Evolutionary conservation across 2,797 vertebrate species (phyloP), one percentile per base, ranked within the genome.

Genomic region (Aulostomus chinensis): DNA sequence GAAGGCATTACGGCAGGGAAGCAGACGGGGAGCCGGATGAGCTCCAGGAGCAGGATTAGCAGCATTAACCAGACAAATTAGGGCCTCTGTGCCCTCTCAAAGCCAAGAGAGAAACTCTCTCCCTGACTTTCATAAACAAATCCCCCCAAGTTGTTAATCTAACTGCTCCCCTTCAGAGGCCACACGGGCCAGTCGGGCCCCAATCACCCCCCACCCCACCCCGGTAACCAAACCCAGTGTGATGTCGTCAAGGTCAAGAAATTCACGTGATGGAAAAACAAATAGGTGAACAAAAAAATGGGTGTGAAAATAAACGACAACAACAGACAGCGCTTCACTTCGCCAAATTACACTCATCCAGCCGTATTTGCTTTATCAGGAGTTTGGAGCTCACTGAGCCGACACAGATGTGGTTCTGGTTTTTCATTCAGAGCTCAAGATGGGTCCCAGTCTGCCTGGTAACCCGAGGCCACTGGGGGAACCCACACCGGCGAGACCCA

Each of bases 251-350:
- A 87, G 86, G 86, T 56, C 74, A 51, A 72, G 49, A 51, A 53
- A 58, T 75, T 53, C 31, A 71, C 68, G 33, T 47, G 63, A 80
- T 79, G 66, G 39, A 72, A 90, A 90, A 90, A 83, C 85, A 91
- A 91, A 90, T 58, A 86, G 59, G 58, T 61, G 45, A 58, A 34
- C 38, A 41, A 12, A 59, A 69, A 80, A 84, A 63, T 55, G 49
- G 68, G 62, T 62, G 47, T 71, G 77, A 88, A 90, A 90, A 90
- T 86, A 89, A 90, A 86, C 84, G 17, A 68, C 42, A 49, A 61
- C 58, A 77, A 66, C 14, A 33, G 53, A 63, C 50, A 20, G 21
- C 21, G 21, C 25, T 48, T 32, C 15, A n/a, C 31, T 55, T 42
- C 14, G 22, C 18, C 26, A 7, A 22, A 20, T n/a, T 55, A 28